phyloP scores from a whole-genome alignment of 2,797 vertebrate genomes.

The Eptatretus atami region DNA sequence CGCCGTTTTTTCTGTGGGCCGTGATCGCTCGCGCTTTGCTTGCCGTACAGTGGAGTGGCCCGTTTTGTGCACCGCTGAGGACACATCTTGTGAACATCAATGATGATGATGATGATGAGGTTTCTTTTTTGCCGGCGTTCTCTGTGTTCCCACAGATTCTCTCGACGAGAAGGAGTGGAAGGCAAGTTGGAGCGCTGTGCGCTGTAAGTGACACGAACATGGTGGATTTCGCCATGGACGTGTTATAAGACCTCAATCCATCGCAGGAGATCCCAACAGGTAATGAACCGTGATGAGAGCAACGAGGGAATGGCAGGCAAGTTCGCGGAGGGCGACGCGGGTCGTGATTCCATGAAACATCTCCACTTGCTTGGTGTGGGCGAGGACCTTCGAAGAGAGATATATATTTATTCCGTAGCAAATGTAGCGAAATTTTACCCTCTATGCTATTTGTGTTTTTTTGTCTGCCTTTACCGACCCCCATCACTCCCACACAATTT shows the following conservation, averaged over 20 bases:
- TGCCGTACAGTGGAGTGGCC: no score
- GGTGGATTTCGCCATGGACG: conserved; percentile 96
- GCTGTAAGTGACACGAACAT: conserved; percentile 96
- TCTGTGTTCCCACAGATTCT: conserved; percentile 25
- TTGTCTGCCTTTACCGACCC: no score
- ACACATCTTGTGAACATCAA: no score
- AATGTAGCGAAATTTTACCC: no score
- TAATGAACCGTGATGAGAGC: conserved; percentile 14
- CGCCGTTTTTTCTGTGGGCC: background rate
- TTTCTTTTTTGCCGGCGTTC: no score
- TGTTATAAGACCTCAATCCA: conserved; percentile 62
- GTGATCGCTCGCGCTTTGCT: no score
- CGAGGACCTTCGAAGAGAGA: background rate
- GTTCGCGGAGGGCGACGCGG: background rate
- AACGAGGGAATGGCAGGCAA: background rate
- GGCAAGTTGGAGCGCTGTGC: conserved; percentile 78
- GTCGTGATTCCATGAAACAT: background rate
- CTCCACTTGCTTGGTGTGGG: conserved; percentile 5
- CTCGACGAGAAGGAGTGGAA: conserved; percentile 78
- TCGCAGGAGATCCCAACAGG: conserved; percentile 58
- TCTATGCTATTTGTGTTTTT: no score
- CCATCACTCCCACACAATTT: no score
- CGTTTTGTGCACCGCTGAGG: no score
- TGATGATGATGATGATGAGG: no score
- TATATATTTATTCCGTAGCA: no score